Percentiles rank a stretch among this genome's conserved stretches.
Conservation (phyloP, 2,888 invertebrate species). For the Watsonalla binaria region DNA sequence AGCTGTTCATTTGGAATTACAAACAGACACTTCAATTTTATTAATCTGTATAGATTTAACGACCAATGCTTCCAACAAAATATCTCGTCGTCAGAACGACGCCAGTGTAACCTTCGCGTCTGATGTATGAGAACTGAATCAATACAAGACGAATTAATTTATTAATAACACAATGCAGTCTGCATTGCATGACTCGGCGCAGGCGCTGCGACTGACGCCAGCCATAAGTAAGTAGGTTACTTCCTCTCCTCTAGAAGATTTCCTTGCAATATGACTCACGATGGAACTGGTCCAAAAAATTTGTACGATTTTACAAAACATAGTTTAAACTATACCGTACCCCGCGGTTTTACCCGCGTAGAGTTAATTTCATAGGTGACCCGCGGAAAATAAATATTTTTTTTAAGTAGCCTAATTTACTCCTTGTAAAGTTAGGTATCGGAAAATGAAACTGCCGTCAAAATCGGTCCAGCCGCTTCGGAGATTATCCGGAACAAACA, state of each 20-base stretch:
- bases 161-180: conserved; percentile 3
- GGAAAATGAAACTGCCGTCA: no score
- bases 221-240: background rate
- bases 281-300: background rate
- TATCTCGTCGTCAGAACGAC: background rate
- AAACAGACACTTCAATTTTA: no score
- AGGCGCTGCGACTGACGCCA: conserved; percentile 8
- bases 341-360: no score
- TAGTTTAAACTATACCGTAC: no score
- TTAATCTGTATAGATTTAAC: no score
- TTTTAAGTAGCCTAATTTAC: no score
- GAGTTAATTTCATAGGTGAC: no score
- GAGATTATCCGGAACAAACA: no score
- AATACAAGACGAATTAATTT: background rate
- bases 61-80: background rate
- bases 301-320: background rate
- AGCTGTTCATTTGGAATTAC: no score
- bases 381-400: no score
- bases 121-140: background rate
- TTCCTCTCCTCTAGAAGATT: background rate
- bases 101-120: background rate
- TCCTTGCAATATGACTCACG: background rate
- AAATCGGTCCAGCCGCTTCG: no score
- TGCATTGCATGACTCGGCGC: conserved; percentile 7
- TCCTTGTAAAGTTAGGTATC: no score